Conservation (phyloP, 2,888 invertebrate species). For the Tillus elongatus region DNA sequence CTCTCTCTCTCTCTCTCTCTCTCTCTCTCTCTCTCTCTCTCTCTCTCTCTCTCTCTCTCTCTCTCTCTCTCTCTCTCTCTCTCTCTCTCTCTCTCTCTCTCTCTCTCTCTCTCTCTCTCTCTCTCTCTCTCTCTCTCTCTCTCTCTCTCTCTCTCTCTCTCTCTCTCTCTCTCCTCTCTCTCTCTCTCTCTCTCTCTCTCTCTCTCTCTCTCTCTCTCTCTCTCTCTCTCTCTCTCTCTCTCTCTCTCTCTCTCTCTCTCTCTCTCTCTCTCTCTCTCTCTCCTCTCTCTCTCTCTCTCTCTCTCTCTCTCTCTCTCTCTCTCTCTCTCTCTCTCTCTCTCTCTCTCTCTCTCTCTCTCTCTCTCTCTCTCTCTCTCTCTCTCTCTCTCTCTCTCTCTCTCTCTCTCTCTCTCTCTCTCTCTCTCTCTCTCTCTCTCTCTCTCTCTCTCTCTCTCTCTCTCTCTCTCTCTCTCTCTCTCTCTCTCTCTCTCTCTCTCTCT, state of each 20-base stretch:
- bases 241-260: conserved; percentile 4
- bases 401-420: conserved; percentile 4
- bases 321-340: too few species aligned
- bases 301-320: too few species aligned
- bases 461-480: conserved; percentile 4
- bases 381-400: conserved; percentile 4
- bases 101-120: conserved; percentile 4
- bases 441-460: conserved; percentile 4
- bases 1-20: conserved; percentile 4
- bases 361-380: conserved; percentile 4
- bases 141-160: conserved; percentile 4
- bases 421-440: conserved; percentile 4
- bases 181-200: conserved; percentile 4
- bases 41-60: conserved; percentile 4
- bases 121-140: conserved; percentile 4
- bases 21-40: conserved; percentile 4
- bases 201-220: conserved; percentile 4
- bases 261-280: conserved; percentile 4
- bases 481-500: conserved; percentile 4
- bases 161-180: conserved; percentile 4
- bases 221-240: conserved; percentile 4
- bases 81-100: conserved; percentile 4
- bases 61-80: conserved; percentile 4
- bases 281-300: conserved; percentile 4
- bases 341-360: conserved; percentile 4